A percentile compares a stretch with the other conserved stretches of the same genome.
phyloP scores from a whole-genome alignment of 2,797 vertebrate genomes.

The Mormyrops attenuatus region DNA sequence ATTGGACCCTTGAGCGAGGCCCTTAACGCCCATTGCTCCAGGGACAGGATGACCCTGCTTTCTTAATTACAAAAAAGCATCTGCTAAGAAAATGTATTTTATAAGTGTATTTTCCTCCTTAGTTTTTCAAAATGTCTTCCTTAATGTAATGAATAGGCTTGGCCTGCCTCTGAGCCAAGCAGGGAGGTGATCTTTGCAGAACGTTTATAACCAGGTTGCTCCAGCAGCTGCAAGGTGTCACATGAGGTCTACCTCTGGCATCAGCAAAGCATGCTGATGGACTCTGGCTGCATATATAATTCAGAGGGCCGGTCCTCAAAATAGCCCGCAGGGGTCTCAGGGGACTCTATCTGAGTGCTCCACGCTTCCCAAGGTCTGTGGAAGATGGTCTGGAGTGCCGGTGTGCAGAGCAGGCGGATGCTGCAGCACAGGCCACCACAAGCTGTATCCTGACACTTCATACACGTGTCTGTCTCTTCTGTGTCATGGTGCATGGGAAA shows the following conservation, averaged over 20 bases:
- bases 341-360: background rate
- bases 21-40: background rate
- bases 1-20: background rate
- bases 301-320: constrained; percentile 20
- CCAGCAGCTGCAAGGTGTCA: background rate
- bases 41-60: background rate
- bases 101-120: background rate
- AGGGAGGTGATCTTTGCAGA: background rate
- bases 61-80: background rate
- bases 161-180: background rate
- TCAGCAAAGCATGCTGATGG: background rate
- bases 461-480: background rate
- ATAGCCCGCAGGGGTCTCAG: background rate
- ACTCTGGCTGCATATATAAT: constrained; percentile 22
- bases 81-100: background rate
- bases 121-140: background rate
- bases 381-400: background rate
- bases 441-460: background rate
- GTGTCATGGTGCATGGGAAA: background rate
- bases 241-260: background rate
- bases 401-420: background rate
- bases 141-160: background rate
- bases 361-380: background rate
- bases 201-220: background rate
- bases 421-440: background rate